Evolutionary conservation across 2,113 vertebrate genomes (phyloP), one percentile per base, ranked within the genome.

Genomic region (Sigmodon hispidus): DNA sequence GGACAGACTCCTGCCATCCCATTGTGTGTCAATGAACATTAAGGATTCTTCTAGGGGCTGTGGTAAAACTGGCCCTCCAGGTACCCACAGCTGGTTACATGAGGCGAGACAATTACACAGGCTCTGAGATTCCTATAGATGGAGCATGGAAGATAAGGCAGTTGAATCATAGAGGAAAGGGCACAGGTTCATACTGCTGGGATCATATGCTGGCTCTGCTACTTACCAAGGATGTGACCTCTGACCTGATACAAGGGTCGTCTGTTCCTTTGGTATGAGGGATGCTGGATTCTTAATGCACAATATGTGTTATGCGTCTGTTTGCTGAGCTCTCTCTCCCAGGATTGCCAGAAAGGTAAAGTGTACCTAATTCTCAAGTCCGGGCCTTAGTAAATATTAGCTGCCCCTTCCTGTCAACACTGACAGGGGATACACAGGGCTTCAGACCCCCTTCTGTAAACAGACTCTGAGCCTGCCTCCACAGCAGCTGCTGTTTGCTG

Each of bases 21-120:
- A 0, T 4, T 59, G 61, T 11, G 13, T 26, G 0, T 8, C 48
- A 9, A 52, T 36, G 7, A 87, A 43, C n/a, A 0, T 36, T 45
- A 17, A 45, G 1, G 1, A 55, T 73, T 43, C 13, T 65, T 22
- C 22, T 81, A 16, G 36, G 50, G n/a, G 48, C 34, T 19, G 8
- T 8, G 4, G 63, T 45, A 43, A 45, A 63, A 29, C 73, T 40
- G 40, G 16, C 61, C 80, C 34, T 57, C 21, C 77, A 40, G 50
- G 31, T 11, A 17, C 26, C 75, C 45, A 31, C 31, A 22, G 36
- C 77, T 45, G 57, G 40, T 34, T 31, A 45, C 81, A 11, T 2
- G 8, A 21, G 26, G 40, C 59, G 26, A 36, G 77, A 40, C 77
- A 24, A 3, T n/a, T n/a, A 24, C 36, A 7, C 15, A 36, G 40